Percentiles rank a stretch among this genome's conserved stretches.
These are phyloP conservation scores for Stomatorhinus walkeri DNA, from an alignment of 2,797 vertebrate species.

Conservation along the genomic window DNA sequence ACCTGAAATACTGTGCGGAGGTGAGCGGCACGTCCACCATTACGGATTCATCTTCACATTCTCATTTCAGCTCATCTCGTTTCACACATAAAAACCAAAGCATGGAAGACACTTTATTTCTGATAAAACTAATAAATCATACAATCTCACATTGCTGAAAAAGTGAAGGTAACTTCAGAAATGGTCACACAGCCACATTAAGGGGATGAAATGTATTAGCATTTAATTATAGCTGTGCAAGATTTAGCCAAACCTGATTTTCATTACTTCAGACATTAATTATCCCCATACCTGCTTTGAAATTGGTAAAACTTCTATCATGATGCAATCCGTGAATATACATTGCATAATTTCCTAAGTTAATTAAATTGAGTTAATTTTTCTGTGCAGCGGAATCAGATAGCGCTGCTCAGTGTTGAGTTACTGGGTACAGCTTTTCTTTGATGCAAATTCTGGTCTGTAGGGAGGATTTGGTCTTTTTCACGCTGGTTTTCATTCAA, in stretches of 20 bases:
- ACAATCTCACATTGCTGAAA: background rate
- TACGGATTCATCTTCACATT: background rate
- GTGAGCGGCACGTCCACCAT: conserved; percentile 47
- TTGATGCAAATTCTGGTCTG: background rate
- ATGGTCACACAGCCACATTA: background rate
- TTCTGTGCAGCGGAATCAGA: background rate
- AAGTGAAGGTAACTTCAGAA: background rate
- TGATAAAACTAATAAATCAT: background rate
- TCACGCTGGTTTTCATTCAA: background rate
- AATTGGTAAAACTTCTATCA: conserved; percentile 13
- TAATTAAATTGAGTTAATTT: conserved; percentile 1
- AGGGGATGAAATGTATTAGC: background rate
- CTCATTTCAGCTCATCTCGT: background rate
- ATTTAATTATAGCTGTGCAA: background rate
- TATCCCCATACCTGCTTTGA: conserved; percentile 39
- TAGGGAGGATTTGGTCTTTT: background rate
- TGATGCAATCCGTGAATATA: conserved; percentile 21
- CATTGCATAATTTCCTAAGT: background rate
- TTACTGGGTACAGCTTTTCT: background rate
- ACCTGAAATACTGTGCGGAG: conserved; percentile 85
- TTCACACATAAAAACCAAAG: background rate
- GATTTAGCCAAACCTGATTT: background rate
- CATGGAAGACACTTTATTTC: background rate
- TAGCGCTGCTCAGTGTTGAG: background rate
- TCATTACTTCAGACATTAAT: conserved; percentile 47